Percentiles rank a stretch among this genome's conserved stretches.
These are phyloP conservation scores for Amphilophus citrinellus DNA, from an alignment of 2,113 vertebrate genomes.

Conservation along the genomic window DNA sequence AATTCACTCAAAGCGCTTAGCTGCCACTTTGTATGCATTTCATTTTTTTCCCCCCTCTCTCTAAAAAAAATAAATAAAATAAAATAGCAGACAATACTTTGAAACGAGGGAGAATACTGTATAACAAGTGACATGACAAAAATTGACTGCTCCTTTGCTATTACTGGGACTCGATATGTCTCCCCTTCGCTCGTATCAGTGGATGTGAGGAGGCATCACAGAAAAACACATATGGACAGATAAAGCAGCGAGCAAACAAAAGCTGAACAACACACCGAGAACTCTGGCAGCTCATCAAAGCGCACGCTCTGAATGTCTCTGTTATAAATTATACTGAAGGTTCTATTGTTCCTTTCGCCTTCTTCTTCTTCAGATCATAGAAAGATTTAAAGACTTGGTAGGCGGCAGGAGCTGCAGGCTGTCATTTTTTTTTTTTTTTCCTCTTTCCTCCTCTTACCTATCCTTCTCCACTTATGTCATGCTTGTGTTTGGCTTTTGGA, in stretches of 20 bases:
- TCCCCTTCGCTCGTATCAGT: slow-evolving; percentile 38
- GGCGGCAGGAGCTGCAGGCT: slow-evolving; percentile 63
- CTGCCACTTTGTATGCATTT: slow-evolving; percentile 6
- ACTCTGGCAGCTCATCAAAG: slow-evolving; percentile 71
- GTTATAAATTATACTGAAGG: slow-evolving; percentile 68
- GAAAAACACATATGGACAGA: slow-evolving; percentile 49
- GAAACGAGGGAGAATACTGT: slow-evolving; percentile 21
- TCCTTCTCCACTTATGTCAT: slow-evolving; percentile 41
- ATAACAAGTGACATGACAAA: slow-evolving; percentile 47
- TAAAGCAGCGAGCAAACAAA: slow-evolving; percentile 34
- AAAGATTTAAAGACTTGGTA: slow-evolving; percentile 65
- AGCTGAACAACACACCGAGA: slow-evolving; percentile 41
- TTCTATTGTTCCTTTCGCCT: slow-evolving; percentile 58
- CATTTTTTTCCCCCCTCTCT: not conserved
- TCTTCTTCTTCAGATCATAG: slow-evolving; percentile 70
- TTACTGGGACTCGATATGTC: slow-evolving; percentile 42
- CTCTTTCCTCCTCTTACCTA: slow-evolving; percentile 30
- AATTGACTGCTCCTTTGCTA: slow-evolving; percentile 54
- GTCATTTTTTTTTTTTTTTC: slow-evolving; percentile 52
- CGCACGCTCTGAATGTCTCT: slow-evolving; percentile 7
- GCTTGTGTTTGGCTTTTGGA: slow-evolving; percentile 42
- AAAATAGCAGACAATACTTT: slow-evolving; percentile 8
- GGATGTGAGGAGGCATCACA: slow-evolving; percentile 44
- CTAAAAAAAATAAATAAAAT: not conserved
- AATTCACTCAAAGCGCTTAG: not conserved